Evolutionary conservation across 53 echinoderm and acorn worm species (phyloP), one percentile per base, ranked within the genome.

Genomic region (Henricia sp.): DNA sequence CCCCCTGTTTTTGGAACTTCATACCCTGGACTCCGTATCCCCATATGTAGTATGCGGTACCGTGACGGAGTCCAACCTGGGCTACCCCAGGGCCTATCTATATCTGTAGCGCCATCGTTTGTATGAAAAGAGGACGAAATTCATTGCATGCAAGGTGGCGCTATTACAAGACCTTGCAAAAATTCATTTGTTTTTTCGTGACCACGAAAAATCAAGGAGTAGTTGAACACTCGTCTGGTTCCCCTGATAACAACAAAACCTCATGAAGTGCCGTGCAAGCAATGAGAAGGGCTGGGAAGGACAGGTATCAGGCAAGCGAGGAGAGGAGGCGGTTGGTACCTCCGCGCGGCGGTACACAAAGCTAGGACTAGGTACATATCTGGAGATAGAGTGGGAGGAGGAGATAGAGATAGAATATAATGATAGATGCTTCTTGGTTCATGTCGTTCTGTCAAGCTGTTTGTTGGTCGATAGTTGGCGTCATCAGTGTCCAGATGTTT

Each of bases 401-500:
- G n/a, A n/a, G n/a, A n/a, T n/a, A n/a, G n/a, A n/a, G n/a, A n/a
- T n/a, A n/a, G n/a, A n/a, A n/a, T n/a, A n/a, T n/a, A n/a, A n/a
- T n/a, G n/a, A n/a, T n/a, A n/a, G n/a, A n/a, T n/a, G n/a, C n/a
- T n/a, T n/a, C n/a, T n/a, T n/a, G n/a, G n/a, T n/a, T n/a, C n/a
- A n/a, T n/a, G n/a, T n/a, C n/a, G n/a, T n/a, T n/a, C n/a, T n/a
- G n/a, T n/a, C n/a, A n/a, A n/a, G n/a, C n/a, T n/a, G n/a, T n/a
- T n/a, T n/a, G n/a, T n/a, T n/a, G n/a, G n/a, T n/a, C 67, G 13
- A 28, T 19, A 13, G 67, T 26, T 57, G 59, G 57, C 76, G 76
- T 76, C 76, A 76, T 76, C 76, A 76, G 39, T 59, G 59, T 76
- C 59, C 76, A 76, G 57, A 57, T 76, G 57, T 76, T 58, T 59